Percentiles rank a stretch among this genome's conserved stretches.
phyloP scores from a whole-genome alignment of 2,113 vertebrate species.

The Setophaga coronata region DNA sequence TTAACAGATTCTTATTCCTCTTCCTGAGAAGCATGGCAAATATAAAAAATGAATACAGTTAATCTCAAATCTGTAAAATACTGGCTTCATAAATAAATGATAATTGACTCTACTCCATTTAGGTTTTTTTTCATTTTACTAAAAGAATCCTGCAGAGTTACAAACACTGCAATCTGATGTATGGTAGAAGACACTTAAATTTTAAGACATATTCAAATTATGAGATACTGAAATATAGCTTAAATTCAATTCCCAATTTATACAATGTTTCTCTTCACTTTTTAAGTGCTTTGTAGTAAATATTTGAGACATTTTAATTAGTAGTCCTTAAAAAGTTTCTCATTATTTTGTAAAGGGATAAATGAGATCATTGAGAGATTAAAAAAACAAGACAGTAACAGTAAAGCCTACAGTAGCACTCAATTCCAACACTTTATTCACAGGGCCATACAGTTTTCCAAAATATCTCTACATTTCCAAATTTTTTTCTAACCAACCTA shows the following conservation, averaged over 20 bases:
- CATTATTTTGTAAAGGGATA: not conserved
- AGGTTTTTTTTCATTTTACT: slow-evolving; percentile 14
- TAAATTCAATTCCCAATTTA: not conserved
- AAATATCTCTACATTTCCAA: not conserved
- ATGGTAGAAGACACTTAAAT: not conserved
- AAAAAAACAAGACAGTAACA: not conserved
- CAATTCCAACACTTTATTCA: not conserved
- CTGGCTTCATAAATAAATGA: not conserved
- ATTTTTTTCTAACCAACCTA: not conserved
- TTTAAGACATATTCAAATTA: not conserved
- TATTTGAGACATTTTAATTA: not conserved
- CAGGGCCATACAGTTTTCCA: not conserved
- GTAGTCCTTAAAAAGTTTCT: not conserved
- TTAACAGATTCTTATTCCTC: not conserved
- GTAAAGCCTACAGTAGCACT: not conserved
- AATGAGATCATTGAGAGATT: not conserved
- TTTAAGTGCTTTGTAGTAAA: not conserved
- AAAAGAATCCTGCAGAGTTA: slow-evolving; percentile 32
- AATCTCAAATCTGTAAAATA: not conserved
- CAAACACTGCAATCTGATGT: slow-evolving; percentile 19
- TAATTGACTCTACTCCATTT: not conserved
- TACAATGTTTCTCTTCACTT: not conserved
- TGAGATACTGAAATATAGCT: not conserved
- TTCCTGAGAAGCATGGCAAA: not conserved
- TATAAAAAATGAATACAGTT: not conserved